Base-by-base conservation (phyloP, 2,888 invertebrate genomes). In the Ferdinandea cuprea region DNA sequence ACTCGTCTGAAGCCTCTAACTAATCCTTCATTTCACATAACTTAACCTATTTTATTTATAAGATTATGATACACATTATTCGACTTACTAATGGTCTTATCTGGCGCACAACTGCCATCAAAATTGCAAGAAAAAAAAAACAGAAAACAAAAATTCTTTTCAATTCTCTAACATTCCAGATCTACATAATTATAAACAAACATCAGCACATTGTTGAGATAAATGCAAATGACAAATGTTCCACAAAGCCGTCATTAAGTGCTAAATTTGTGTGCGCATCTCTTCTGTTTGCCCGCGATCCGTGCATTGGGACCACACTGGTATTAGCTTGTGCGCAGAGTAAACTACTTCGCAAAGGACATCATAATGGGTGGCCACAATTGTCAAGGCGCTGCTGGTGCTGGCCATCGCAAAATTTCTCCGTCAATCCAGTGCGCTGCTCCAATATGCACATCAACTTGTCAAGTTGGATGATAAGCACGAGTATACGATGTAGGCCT, bases 361-460 rank as follows among this genome's bases (percentile, higher is more conserved):
- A 56, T 61, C 76, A 42, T 17, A 25, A 65, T 76, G 81, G 76
- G 81, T 81, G 81, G 81, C 65, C 81, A 35, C 71, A 71, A 76
- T 76, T 76, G 76, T 76, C 76, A 72, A 17, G 52, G 40, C 11
- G 11, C 9, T n/a, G 71, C 81, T 63, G n/a, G n/a, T n/a, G 13
- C 25, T 54, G 71, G 76, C 32, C 59, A 81, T 81, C 76, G 71
- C 52, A 40, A 71, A 52, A 40, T 59, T 74, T 56, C 65, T 58
- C 28, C 30, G 9, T 50, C 37, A 59, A 50, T 66, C 35, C 37
- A 37, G 28, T 25, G 9, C 28, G 13, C 19, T 25, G 37, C 42
- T 69, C 11, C 69, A 21, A 28, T 46, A 59, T 56, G 48, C 77
- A 37, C 72, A 66, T 73, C 72, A 83, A 68, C 61, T 68, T 68